Percentiles rank a stretch among this genome's conserved stretches.
Conservation (phyloP, 2,888 invertebrate species). For the Zaprionus lineosus region DNA sequence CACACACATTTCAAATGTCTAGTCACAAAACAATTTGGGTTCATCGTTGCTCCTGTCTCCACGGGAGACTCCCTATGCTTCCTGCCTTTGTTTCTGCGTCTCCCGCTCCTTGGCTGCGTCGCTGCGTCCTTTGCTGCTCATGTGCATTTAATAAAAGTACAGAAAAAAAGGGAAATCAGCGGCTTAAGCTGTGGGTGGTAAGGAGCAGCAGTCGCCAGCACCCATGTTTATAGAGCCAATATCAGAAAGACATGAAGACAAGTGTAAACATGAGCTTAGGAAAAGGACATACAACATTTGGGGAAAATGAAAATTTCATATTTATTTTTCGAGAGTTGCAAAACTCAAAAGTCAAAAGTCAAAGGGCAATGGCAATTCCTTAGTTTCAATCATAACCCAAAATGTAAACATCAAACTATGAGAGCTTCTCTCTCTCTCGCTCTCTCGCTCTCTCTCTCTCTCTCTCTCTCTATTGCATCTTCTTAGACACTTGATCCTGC, state of each 20-base stretch:
- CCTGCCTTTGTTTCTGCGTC: not conserved
- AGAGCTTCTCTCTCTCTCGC: too few species aligned
- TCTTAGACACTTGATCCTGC: too few species aligned
- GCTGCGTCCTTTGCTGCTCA: too few species aligned
- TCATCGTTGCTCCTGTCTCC: not conserved
- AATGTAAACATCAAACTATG: too few species aligned
- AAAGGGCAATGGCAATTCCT: too few species aligned
- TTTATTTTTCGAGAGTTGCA: too few species aligned
- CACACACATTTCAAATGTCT: not conserved
- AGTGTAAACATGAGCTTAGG: conserved; percentile 27
- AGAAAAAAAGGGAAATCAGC: conserved; percentile 13
- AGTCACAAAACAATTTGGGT: not conserved
- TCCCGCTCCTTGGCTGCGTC: too few species aligned
- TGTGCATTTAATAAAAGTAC: conserved; percentile 28
- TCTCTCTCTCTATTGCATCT: too few species aligned
- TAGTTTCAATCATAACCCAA: too few species aligned
- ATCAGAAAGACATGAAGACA: conserved; percentile 21
- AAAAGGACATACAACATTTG: conserved; percentile 3
- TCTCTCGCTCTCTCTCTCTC: too few species aligned
- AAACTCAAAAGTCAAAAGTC: too few species aligned
- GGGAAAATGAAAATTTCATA: not conserved
- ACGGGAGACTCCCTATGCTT: not conserved
- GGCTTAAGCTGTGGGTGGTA: conserved; percentile 29
- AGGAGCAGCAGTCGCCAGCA: too few species aligned
- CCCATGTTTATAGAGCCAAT: conserved; percentile 8